A percentile compares a stretch with the other conserved stretches of the same genome.
Conservation (phyloP, 1,140 invertebrate species). For the Saccostrea cuccullata region DNA sequence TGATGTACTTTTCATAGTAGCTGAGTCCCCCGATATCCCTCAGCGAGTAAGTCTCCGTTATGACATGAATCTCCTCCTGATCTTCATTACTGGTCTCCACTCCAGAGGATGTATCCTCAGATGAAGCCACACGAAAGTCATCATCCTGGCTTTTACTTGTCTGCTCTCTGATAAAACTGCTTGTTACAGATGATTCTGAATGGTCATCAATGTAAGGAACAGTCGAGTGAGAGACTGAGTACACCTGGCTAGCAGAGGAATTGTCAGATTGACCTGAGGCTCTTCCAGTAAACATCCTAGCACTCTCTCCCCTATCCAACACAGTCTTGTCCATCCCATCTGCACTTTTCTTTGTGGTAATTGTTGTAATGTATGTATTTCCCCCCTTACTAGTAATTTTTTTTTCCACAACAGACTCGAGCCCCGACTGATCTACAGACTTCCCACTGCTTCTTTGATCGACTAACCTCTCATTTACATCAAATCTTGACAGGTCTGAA, state of each 20-base stretch:
- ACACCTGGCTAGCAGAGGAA: neutral
- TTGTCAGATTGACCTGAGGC: neutral
- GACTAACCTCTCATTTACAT: neutral
- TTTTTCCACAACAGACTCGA: neutral
- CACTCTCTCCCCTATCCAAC: constrained; percentile 4
- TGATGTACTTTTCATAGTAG: constrained; percentile 56
- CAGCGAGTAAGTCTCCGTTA: constrained; percentile 39
- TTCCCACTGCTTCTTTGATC: neutral
- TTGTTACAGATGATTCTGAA: neutral
- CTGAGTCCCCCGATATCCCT: constrained; percentile 51
- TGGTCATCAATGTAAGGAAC: neutral
- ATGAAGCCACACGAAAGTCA: constrained; percentile 37
- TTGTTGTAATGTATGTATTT: constrained; percentile 58
- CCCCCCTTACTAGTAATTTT: constrained; percentile 47
- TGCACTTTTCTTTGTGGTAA: constrained; percentile 51
- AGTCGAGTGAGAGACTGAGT: neutral
- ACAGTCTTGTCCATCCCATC: constrained; percentile 15
- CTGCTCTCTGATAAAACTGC: constrained; percentile 17
- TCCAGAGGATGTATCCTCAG: constrained; percentile 36
- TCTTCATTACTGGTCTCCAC: constrained; percentile 38
- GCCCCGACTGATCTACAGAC: neutral
- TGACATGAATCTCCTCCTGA: constrained; percentile 40
- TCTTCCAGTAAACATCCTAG: neutral
- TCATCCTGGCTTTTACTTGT: neutral
- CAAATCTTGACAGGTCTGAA: constrained; percentile 33